Base-by-base conservation (phyloP, 2,888 invertebrate genomes). In the Cosmorhoe ocellata region DNA sequence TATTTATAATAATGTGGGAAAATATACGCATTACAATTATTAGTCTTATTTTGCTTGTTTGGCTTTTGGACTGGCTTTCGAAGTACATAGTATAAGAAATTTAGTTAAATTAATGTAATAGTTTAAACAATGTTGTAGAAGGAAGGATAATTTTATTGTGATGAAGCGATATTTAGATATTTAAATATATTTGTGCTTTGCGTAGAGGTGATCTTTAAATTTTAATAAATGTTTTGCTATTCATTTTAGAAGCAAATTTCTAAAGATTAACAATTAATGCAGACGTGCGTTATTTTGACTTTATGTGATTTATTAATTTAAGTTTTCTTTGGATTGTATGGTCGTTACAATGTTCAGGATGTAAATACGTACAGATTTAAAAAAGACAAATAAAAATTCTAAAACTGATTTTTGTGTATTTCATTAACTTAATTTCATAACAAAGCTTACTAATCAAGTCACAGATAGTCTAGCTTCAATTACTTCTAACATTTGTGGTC, bases 11-110 rank as follows among this genome's bases (percentile, higher is more conserved):
- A 84, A 78, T 85, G 87, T 88, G 89, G 89, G 89, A 89, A 90
- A 89, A 81, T 80, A 90, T 90, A 85, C 90, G 90, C 90, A 82
- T 89, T 90, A 89, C 83, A 76, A 77, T 79, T n/a, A n/a, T 28
- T 88, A 88, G 84, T 83, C 75, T 81, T 84, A 83, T 76, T 75
- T 77, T 79, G 84, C 84, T 82, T 83, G 66, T 67, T 59, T 72
- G 72, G 82, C 86, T 85, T 84, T 78, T 80, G 74, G 84, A 85
- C 84, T 85, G 83, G 87, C 88, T 84, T 84, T 81, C 69, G 63
- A 76, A 71, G 74, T 85, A 48, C 40, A n/a, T 41, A 84, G 79
- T 70, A 42, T 79, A 78, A 79, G 77, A 76, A 71, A 70, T 69
- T 73, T 73, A 74, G 68, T 74, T 74, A 71, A 71, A 73, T 76